Conservation (phyloP, 2,888 invertebrate species). For the Eupithecia abbreviata region DNA sequence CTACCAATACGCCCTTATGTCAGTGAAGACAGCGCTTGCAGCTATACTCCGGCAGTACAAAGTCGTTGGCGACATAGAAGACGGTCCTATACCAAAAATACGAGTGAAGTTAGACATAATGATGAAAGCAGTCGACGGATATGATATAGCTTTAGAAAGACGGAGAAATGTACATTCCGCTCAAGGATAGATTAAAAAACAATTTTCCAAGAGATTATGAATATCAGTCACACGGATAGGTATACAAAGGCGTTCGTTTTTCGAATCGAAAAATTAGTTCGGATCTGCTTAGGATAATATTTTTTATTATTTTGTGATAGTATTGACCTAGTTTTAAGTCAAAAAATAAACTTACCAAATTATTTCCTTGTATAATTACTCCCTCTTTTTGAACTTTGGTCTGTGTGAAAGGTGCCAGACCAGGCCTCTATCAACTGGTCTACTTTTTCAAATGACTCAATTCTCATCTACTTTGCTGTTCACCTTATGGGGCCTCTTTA, state of each 20-base stretch:
- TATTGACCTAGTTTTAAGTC: neutral
- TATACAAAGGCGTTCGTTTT: neutral
- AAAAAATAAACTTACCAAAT: neutral
- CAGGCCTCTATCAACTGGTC: neutral
- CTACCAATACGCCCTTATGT: slow-evolving; percentile 75
- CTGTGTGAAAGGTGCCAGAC: neutral
- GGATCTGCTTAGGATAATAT: neutral
- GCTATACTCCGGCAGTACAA: slow-evolving; percentile 60
- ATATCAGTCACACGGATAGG: neutral
- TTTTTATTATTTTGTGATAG: slow-evolving; percentile 3
- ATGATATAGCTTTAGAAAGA: slow-evolving; percentile 62
- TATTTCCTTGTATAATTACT: neutral
- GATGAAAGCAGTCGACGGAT: slow-evolving; percentile 75
- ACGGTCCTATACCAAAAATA: slow-evolving; percentile 60
- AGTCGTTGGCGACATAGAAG: slow-evolving; percentile 60
- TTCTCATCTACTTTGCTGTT: too few species aligned
- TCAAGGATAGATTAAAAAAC: neutral
- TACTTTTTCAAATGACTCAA: too few species aligned
- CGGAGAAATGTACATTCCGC: slow-evolving; percentile 32
- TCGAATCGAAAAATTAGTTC: neutral
- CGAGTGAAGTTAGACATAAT: slow-evolving; percentile 71
- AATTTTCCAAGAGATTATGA: neutral
- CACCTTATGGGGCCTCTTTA: too few species aligned
- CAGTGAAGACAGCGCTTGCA: slow-evolving; percentile 67
- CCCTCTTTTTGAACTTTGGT: neutral